A percentile compares a stretch with the other conserved stretches of the same genome.
phyloP scores from a whole-genome alignment of 2,797 vertebrate genomes.

The Huso huso region DNA sequence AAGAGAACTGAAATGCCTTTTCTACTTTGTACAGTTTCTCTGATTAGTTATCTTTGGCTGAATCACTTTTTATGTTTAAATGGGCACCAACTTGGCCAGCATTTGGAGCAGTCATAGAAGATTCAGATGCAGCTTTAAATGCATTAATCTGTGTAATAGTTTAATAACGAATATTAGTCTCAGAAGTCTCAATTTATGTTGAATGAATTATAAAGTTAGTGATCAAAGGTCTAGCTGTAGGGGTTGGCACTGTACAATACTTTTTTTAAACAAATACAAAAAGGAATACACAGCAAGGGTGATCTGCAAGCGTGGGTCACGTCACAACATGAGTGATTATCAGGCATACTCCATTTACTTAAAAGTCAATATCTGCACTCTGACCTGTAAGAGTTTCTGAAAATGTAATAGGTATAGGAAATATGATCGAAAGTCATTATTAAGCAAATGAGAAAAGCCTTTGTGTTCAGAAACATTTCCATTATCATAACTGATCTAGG shows the following conservation, averaged over 20 bases:
- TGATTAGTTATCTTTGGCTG: background rate
- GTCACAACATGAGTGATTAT: slow-evolving; percentile 53
- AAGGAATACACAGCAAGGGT: background rate
- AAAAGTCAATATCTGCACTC: slow-evolving; percentile 58
- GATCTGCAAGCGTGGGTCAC: too few species aligned
- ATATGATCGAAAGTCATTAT: slow-evolving; percentile 33
- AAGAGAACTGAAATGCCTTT: too few species aligned
- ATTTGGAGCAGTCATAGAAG: background rate
- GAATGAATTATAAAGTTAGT: background rate
- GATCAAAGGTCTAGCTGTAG: too few species aligned
- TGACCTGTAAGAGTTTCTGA: slow-evolving; percentile 66
- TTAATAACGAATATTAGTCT: slow-evolving; percentile 53
- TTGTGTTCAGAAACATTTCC: background rate
- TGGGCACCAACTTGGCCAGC: background rate
- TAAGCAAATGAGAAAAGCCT: slow-evolving; percentile 22
- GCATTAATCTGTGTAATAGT: slow-evolving; percentile 59
- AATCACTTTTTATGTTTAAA: background rate
- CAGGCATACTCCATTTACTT: slow-evolving; percentile 68
- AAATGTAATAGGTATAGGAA: slow-evolving; percentile 48
- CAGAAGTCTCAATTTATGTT: slow-evolving; percentile 10
- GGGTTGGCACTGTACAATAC: background rate
- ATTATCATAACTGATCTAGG: background rate
- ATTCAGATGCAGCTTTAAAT: slow-evolving; percentile 48
- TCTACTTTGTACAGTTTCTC: background rate
- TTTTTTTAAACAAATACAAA: background rate